Base-by-base conservation (phyloP, 2,797 vertebrate species). In the Sebastiscus albofasciatus region DNA sequence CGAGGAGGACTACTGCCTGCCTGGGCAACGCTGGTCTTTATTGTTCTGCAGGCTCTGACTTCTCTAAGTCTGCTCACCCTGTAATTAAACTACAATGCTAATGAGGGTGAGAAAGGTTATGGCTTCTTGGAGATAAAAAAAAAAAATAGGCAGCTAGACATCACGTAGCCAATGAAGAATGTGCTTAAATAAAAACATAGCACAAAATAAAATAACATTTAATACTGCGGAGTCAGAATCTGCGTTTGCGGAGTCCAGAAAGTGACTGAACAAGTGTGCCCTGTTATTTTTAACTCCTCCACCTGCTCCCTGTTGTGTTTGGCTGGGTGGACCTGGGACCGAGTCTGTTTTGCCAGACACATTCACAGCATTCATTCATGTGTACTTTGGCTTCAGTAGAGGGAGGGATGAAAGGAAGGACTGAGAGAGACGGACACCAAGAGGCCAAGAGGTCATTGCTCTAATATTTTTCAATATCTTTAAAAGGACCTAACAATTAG, bases 271-370 rank as follows among this genome's bases (percentile, higher is more conserved):
- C 34, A 26, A 65, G 59, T 60, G 66, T 60, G 33, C 39, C 56
- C 80, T 73, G 83, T 72, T 89, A 86, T 90, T 87, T 88, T 82
- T 82, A 90, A 83, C 82, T 80, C 80, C 75, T 80, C 73, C 90
- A 90, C 81, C 88, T 91, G 85, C 69, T 90, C 78, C 70, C 77
- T 87, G 87, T 89, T 91, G 81, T 78, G 78, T 78, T 83, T 90
- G 80, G 77, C 81, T 14, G 59, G 74, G 39, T n/a, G 34, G 55
- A 67, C 65, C 52, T 60, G 46, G 67, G 71, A 72, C 14, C 1
- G 8, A 67, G 77, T 65, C 39, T 16, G 80, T 70, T 80, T 87
- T 84, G 61, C 62, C 81, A 88, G 81, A 90, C 89, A 79, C 72
- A 84, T 92, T 92, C 86, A 77, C 49, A 24, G 72, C 86, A 88